A percentile compares a stretch with the other conserved stretches of the same genome.
Conservation (phyloP, 2,113 vertebrate species). For the Microtus ochrogaster region DNA sequence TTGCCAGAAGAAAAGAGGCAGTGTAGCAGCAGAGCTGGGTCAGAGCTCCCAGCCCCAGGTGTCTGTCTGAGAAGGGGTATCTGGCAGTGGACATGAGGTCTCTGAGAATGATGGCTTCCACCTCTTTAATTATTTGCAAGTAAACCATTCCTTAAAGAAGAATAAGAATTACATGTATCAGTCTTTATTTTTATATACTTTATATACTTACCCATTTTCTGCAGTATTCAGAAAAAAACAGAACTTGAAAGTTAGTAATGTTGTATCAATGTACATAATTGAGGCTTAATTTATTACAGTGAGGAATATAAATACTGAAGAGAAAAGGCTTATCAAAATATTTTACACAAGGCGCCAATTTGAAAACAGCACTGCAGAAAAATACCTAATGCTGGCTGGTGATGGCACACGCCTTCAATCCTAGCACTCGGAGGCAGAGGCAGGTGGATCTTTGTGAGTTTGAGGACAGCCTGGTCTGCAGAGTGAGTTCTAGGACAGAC, state of each 20-base stretch:
- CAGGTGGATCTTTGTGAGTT: neutral
- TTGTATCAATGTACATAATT: neutral
- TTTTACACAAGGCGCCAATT: neutral
- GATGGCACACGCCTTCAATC: neutral
- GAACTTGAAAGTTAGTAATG: constrained; percentile 17
- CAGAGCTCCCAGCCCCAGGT: neutral
- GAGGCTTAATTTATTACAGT: neutral
- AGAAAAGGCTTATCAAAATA: neutral
- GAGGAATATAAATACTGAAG: neutral
- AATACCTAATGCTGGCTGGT: neutral
- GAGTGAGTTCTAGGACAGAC: neutral
- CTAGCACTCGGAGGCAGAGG: neutral
- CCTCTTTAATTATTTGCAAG: constrained; percentile 12
- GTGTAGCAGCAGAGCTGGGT: neutral
- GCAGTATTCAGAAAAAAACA: neutral
- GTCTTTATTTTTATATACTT: neutral
- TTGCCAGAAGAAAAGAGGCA: neutral
- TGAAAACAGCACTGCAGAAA: neutral
- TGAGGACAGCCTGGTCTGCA: neutral
- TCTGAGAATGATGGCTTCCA: neutral
- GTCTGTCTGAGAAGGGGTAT: neutral
- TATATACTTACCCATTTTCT: constrained; percentile 4
- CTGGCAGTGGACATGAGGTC: neutral
- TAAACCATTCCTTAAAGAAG: neutral
- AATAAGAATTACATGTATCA: neutral